Evolutionary conservation across 1,140 invertebrate species (phyloP), one percentile per base, ranked within the genome.

Genomic region (Ptiloglossa arizonensis): DNA sequence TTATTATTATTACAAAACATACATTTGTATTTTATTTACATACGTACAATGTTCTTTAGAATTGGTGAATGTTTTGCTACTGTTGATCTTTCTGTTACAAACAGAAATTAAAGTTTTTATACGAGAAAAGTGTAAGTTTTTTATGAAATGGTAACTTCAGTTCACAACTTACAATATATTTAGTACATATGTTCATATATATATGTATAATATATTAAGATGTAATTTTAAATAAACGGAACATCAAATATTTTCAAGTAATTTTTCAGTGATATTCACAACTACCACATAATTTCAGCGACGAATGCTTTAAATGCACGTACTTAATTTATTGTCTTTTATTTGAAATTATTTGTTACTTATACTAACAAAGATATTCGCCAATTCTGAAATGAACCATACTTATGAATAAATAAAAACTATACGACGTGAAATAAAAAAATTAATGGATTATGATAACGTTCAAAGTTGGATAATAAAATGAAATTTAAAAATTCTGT

Each of bases 21-120:
- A 57, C 22, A 57, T 6, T 5, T 74, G 1, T 35, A 5, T 46
- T 57, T 57, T 76, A 76, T 76, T 69, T 76, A 76, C 66, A 76
- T 69, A 69, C 69, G 27, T 76, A 76, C 44, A 76, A 15, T n/a
- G 5, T 27, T 35, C 2, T n/a, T 35, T 38, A 57, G 22, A 76
- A 59, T 19, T 76, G 17, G 3, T 57, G 41, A 46, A 48, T 19
- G 8, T 50, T 68, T 46, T 35, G 4, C 13, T 74, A 66, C 32
- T 24, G 22, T 27, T 56, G n/a, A 73, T 24, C 8, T 66, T 44
- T 2, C 13, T 44, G 32, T 38, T 9, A 11, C 35, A 68, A 57
- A 22, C n/a, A 11, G 17, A 48, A 74, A 24, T 56, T 5, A 41
- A 67, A n/a, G 17, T n/a, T 75, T 32, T 27, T 15, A 46, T 68